Percentiles rank a stretch among this genome's conserved stretches.
These are phyloP conservation scores for Mus caroli DNA, from an alignment of 2,797 vertebrate species.

Conservation along the genomic window DNA sequence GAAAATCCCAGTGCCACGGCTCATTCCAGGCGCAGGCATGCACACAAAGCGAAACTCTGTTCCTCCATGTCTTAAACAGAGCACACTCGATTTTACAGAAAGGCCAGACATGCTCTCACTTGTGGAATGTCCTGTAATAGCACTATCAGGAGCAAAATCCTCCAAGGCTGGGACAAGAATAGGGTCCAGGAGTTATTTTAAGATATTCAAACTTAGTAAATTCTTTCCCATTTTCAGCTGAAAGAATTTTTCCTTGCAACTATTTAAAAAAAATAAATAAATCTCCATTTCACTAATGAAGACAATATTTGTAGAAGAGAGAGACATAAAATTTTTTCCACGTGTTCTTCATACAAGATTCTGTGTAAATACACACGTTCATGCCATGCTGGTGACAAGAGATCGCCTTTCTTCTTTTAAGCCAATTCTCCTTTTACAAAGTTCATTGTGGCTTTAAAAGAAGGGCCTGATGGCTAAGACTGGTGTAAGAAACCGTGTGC, in stretches of 20 bases:
- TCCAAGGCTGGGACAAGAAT: conserved; percentile 76
- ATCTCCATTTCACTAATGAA: conserved; percentile 67
- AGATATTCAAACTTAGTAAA: conserved; percentile 75
- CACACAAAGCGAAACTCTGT: conserved; percentile 69
- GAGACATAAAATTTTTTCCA: background rate
- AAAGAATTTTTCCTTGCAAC: conserved; percentile 72
- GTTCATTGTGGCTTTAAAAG: background rate
- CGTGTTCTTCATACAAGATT: background rate
- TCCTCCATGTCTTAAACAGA: conserved; percentile 60
- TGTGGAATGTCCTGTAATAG: conserved; percentile 84
- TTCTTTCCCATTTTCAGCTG: conserved; percentile 79
- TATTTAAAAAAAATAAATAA: conserved; percentile 61
- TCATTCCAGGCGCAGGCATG: background rate
- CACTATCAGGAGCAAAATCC: conserved; percentile 81
- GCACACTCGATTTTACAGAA: conserved; percentile 77
- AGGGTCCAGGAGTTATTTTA: conserved; percentile 79
- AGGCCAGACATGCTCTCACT: conserved; percentile 65
- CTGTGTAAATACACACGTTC: background rate
- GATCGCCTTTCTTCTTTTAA: background rate
- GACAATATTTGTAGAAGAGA: conserved; percentile 46
- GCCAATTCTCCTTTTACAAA: conserved; percentile 19
- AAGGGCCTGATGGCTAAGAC: background rate
- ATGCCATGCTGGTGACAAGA: background rate
- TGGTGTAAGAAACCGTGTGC: background rate
- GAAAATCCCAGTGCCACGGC: conserved; percentile 1